Conservation (phyloP, 2,888 invertebrate species). For the Mesorhabditis spiculigera region DNA sequence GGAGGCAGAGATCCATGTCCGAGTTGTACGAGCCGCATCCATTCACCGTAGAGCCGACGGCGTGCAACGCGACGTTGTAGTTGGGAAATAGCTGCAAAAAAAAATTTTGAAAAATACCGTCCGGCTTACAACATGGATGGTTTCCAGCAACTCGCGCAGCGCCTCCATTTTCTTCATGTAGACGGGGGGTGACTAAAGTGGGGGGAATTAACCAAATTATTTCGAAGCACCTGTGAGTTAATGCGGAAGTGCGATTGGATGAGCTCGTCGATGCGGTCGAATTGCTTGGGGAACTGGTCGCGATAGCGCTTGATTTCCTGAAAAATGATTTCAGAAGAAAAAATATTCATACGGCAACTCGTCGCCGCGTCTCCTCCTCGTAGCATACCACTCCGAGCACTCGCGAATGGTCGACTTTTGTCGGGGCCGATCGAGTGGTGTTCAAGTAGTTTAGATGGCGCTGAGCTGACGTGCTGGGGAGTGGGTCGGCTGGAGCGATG, state of each 20-base stretch:
- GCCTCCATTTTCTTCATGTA: background rate
- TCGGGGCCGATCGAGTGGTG: too few species aligned
- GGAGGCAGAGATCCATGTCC: constrained; percentile 55
- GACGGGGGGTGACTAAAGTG: background rate
- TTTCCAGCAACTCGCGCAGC: background rate
- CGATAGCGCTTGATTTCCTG: background rate
- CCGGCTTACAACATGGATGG: background rate
- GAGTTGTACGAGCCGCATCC: constrained; percentile 54
- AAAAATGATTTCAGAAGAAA: background rate
- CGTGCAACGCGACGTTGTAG: constrained; percentile 15
- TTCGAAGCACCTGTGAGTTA: background rate
- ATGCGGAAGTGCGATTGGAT: background rate
- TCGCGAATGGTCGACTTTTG: too few species aligned
- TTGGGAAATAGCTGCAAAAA: background rate
- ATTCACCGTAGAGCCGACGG: constrained; percentile 52
- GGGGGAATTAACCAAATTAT: background rate
- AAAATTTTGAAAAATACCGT: background rate
- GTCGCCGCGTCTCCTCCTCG: too few species aligned
- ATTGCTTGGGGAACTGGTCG: background rate
- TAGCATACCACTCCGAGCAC: too few species aligned
- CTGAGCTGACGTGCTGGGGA: too few species aligned
- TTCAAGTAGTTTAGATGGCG: too few species aligned
- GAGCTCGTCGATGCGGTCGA: background rate
- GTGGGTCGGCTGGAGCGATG: too few species aligned
- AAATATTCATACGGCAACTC: too few species aligned